Percentiles rank a stretch among this genome's conserved stretches.
phyloP scores from a whole-genome alignment of 2,797 vertebrate species.

The Lerista edwardsae region DNA sequence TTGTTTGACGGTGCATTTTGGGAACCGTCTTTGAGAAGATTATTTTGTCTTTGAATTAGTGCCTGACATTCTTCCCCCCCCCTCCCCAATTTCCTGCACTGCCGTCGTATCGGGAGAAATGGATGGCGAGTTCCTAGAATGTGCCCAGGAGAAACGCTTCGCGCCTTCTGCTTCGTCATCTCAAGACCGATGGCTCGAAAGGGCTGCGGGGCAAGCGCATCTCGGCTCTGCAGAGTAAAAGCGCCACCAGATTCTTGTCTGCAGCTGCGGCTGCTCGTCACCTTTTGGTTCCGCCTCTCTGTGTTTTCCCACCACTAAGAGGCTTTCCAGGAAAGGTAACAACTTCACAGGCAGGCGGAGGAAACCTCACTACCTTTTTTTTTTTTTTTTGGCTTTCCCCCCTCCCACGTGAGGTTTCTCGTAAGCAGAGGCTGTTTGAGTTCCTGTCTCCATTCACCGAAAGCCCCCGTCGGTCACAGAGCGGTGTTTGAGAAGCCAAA shows the following conservation, averaged over 20 bases:
- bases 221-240: conserved; percentile 23
- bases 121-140: conserved; percentile 26
- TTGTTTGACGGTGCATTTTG: conserved; percentile 16
- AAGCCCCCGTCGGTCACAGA: neutral
- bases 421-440: conserved; percentile 30
- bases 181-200: conserved; percentile 22
- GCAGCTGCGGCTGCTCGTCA: neutral
- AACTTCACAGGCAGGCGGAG: conserved; percentile 4
- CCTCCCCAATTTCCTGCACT: no score
- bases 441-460: conserved; percentile 21
- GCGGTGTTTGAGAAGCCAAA: neutral
- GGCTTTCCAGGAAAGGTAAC: conserved; percentile 38
- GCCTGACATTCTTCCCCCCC: neutral
- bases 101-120: neutral
- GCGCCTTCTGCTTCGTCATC: conserved; percentile 4
- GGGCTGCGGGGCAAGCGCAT: conserved; percentile 24
- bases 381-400: neutral
- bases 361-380: conserved; percentile 13
- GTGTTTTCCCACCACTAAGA: conserved; percentile 16
- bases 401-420: conserved; percentile 10
- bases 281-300: conserved; percentile 11
- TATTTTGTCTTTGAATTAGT: conserved; percentile 13
- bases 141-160: conserved; percentile 5
- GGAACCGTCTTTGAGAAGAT: neutral
- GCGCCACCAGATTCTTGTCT: neutral